These are phyloP conservation scores for Lanius ludovicianus DNA, from an alignment of 2,113 vertebrate genomes.

Conservation along the genomic window DNA sequence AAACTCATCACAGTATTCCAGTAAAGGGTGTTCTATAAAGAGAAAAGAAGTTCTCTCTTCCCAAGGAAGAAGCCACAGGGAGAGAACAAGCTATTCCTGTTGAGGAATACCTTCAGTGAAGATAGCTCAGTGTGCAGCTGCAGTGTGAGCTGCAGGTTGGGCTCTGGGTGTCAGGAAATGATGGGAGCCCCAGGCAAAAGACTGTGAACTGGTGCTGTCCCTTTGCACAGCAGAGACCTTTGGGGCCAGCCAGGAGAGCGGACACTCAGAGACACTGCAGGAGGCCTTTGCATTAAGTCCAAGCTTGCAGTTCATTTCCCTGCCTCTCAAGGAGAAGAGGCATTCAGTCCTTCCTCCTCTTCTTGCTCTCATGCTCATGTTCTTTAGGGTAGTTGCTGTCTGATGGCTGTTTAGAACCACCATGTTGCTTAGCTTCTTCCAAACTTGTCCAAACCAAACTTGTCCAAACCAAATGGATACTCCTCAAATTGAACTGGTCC, in stretches of 20 bases:
- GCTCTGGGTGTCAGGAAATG: background rate
- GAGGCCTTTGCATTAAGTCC: background rate
- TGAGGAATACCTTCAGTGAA: background rate
- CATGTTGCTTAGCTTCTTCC: conserved; percentile 97
- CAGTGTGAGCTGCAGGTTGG: background rate
- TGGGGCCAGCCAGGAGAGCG: background rate
- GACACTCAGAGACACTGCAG: background rate
- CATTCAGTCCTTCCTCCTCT: conserved; percentile 93
- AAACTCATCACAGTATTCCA: background rate
- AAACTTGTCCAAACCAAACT: conserved; percentile 99
- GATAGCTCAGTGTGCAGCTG: background rate
- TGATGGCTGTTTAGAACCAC: conserved; percentile 93
- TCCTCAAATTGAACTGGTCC: conserved; percentile 97
- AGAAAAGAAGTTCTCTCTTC: background rate
- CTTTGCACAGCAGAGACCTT: background rate
- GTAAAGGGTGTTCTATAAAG: background rate
- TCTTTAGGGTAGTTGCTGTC: conserved; percentile 92
- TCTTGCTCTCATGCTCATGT: conserved; percentile 94
- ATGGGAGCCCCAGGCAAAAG: background rate
- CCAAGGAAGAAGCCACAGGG: background rate
- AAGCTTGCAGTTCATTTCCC: conserved; percentile 38
- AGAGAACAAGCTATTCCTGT: background rate
- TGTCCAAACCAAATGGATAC: conserved; percentile 98
- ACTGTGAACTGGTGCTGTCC: background rate
- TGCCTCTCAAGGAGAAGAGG: background rate